Percentiles rank a stretch among this genome's conserved stretches.
Conservation (phyloP, 2,113 vertebrate genomes). For the Siniperca knerii region DNA sequence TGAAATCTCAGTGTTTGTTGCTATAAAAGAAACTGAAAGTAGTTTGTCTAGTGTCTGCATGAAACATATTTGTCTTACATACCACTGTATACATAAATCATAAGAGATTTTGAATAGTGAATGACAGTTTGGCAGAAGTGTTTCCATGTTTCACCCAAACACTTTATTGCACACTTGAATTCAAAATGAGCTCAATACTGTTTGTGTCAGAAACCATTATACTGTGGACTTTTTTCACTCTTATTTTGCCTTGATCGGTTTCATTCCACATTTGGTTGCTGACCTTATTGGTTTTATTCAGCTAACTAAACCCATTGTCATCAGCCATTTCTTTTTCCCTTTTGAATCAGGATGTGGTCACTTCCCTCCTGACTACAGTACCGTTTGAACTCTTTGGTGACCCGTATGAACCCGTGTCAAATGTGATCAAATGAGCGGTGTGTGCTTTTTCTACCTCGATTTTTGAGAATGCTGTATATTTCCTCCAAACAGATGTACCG, state of each 20-base stretch:
- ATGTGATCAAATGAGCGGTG: slow-evolving; percentile 61
- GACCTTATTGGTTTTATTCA: slow-evolving; percentile 1
- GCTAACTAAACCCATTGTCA: slow-evolving; percentile 15
- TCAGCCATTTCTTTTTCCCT: slow-evolving; percentile 1
- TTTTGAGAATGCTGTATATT: slow-evolving; percentile 69
- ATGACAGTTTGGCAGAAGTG: slow-evolving; percentile 13
- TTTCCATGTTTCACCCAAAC: slow-evolving; percentile 42
- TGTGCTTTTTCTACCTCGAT: slow-evolving; percentile 83
- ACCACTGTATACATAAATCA: slow-evolving; percentile 45
- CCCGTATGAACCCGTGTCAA: slow-evolving; percentile 43
- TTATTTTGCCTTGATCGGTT: slow-evolving; percentile 26
- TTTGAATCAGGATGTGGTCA: slow-evolving; percentile 42
- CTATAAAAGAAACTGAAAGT: slow-evolving; percentile 32
- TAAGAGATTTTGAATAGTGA: slow-evolving; percentile 29
- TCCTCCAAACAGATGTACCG: slow-evolving; percentile 47
- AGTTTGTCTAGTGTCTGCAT: slow-evolving; percentile 63
- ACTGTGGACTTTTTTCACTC: slow-evolving; percentile 40
- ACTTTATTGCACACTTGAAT: slow-evolving; percentile 27
- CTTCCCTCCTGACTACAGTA: slow-evolving; percentile 1
- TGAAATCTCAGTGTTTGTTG: slow-evolving; percentile 44
- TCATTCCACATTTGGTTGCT: slow-evolving; percentile 24
- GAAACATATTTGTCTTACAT: slow-evolving; percentile 61
- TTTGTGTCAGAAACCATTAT: slow-evolving; percentile 27
- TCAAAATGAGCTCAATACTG: slow-evolving; percentile 20
- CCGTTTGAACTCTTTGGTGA: slow-evolving; percentile 42